These are phyloP conservation scores for Embidobia sp. DNA, from an alignment of 2,888 invertebrate genomes.

Conservation along the genomic window DNA sequence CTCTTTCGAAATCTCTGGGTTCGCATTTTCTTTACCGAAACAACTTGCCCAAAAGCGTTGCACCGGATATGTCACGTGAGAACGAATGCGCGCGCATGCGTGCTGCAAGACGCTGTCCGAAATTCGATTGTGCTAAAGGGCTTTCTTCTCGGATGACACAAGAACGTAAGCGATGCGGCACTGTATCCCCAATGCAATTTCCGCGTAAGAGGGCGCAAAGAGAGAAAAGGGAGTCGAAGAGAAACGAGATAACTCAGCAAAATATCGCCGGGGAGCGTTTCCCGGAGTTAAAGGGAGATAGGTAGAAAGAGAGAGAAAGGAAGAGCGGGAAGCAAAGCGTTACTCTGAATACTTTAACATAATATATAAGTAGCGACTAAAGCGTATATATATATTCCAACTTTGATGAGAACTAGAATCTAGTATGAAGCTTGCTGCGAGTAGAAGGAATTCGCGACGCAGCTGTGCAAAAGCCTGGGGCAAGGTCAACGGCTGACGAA, in stretches of 20 bases:
- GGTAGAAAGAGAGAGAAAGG: conserved; percentile 3
- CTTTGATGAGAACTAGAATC: conserved; percentile 53
- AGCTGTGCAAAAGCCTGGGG: conserved; percentile 68
- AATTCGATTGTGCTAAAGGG: conserved; percentile 64
- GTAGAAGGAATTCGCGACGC: conserved; percentile 57
- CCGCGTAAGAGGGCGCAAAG: conserved; percentile 61
- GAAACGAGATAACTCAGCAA: conserved; percentile 58
- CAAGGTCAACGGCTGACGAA: conserved; percentile 60
- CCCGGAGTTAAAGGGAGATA: not conserved
- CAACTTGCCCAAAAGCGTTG: conserved; percentile 9
- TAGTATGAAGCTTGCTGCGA: conserved; percentile 62
- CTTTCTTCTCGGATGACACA: conserved; percentile 63
- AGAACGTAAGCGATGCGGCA: conserved; percentile 65
- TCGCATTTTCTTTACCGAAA: conserved; percentile 11
- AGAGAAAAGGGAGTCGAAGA: conserved; percentile 54
- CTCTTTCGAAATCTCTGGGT: not conserved
- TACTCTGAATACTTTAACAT: conserved; percentile 49
- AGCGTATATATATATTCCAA: conserved; percentile 29
- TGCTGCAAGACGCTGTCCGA: conserved; percentile 33
- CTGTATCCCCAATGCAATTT: conserved; percentile 66
- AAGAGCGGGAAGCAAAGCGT: not conserved
- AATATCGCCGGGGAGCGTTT: conserved; percentile 47
- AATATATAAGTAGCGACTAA: conserved; percentile 28
- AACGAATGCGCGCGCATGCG: conserved; percentile 36
- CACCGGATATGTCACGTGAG: conserved; percentile 28